A percentile compares a stretch with the other conserved stretches of the same genome.
Evolutionary conservation across 2,797 vertebrate genomes (phyloP).

Genomic region (Podarcis siculus): DNA sequence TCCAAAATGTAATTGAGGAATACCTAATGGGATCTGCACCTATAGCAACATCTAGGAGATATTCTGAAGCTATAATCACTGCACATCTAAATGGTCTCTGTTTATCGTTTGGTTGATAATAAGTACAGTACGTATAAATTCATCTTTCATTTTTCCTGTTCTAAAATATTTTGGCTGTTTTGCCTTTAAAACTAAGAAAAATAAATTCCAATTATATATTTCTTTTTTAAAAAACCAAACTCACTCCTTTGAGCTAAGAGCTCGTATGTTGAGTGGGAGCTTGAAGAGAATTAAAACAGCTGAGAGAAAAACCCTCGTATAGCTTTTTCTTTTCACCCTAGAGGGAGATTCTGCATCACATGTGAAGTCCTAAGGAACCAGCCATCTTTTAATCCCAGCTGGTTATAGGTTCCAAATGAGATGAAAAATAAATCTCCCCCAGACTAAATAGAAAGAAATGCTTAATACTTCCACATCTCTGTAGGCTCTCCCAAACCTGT

Average conservation of each 20-base stretch:
- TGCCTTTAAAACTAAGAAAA: slow-evolving; percentile 33
- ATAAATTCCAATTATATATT: slow-evolving; percentile 45
- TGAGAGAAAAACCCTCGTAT: slow-evolving; percentile 33
- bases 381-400: slow-evolving; percentile 47
- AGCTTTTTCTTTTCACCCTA: slow-evolving; percentile 9
- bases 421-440: slow-evolving; percentile 50
- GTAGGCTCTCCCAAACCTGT: slow-evolving; percentile 47
- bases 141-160: slow-evolving; percentile 19
- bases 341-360: slow-evolving; percentile 15
- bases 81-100: slow-evolving; percentile 30
- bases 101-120: slow-evolving; percentile 18
- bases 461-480: slow-evolving; percentile 55
- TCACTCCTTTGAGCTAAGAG: slow-evolving; percentile 44
- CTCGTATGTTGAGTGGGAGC: slow-evolving; percentile 37
- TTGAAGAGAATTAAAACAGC: slow-evolving; percentile 38
- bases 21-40: background rate
- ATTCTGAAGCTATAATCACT: background rate
- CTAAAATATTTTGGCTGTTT: slow-evolving; percentile 45
- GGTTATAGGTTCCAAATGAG: slow-evolving; percentile 64
- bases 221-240: slow-evolving; percentile 18
- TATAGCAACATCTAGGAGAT: background rate
- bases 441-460: slow-evolving; percentile 55
- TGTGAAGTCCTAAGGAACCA: slow-evolving; percentile 42
- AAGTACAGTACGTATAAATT: slow-evolving; percentile 39
- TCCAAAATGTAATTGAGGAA: background rate